Conservation (phyloP, 2,888 invertebrate genomes). For the Nomada goodeniana region DNA sequence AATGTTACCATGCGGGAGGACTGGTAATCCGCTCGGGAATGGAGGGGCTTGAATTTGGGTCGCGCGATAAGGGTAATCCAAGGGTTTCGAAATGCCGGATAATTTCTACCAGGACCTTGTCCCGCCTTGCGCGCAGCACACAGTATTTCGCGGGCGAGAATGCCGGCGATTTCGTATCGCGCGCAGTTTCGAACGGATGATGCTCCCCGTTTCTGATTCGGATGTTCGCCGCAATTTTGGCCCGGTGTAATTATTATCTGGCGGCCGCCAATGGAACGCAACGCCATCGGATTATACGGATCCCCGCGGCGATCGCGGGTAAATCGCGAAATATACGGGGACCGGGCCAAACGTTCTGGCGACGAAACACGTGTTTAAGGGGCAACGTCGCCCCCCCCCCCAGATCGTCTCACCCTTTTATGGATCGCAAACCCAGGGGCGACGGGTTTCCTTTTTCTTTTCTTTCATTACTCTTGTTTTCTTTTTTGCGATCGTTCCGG, state of each 20-base stretch:
- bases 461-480: too few species aligned
- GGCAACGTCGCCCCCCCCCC: too few species aligned
- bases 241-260: constrained; percentile 63
- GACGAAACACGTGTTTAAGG: too few species aligned
- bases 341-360: too few species aligned
- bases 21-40: constrained; percentile 64
- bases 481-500: constrained; percentile 1
- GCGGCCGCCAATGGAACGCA: constrained; percentile 42
- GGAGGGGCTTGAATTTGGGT: constrained; percentile 67
- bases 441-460: background rate
- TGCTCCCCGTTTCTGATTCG: constrained; percentile 33
- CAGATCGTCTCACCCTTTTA: constrained; percentile 4
- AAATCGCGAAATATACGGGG: constrained; percentile 35
- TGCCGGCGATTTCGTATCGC: constrained; percentile 56
- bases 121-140: constrained; percentile 44
- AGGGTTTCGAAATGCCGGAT: constrained; percentile 74
- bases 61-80: constrained; percentile 77
- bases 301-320: constrained; percentile 10
- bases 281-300: constrained; percentile 44
- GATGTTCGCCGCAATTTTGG: constrained; percentile 40
- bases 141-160: constrained; percentile 39
- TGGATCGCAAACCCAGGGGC: background rate
- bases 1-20: constrained; percentile 56
- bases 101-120: constrained; percentile 69
- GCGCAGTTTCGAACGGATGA: constrained; percentile 51